phyloP scores from a whole-genome alignment of 2,888 invertebrate species.

The Liposcelis brunnea region DNA sequence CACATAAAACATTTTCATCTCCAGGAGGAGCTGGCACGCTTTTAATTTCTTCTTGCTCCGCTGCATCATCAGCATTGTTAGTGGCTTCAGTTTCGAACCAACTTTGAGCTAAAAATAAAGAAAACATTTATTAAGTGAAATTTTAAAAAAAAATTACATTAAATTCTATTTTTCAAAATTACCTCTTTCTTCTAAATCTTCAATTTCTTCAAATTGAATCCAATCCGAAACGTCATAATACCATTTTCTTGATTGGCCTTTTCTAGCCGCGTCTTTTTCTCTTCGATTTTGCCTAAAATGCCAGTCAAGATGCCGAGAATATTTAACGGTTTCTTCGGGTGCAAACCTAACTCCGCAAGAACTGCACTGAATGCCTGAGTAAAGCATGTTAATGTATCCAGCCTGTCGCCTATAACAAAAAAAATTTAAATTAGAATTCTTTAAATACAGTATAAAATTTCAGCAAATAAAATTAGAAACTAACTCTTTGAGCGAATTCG shows the following conservation, averaged over 20 bases:
- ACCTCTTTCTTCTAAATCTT: slow-evolving; percentile 79
- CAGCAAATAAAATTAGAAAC: slow-evolving; percentile 24
- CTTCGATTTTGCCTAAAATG: slow-evolving; percentile 89
- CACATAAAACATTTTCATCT: slow-evolving; percentile 53
- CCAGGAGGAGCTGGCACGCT: slow-evolving; percentile 52
- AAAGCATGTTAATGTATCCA: slow-evolving; percentile 49
- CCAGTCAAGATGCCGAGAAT: slow-evolving; percentile 95
- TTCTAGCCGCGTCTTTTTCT: slow-evolving; percentile 67
- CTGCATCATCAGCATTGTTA: slow-evolving; percentile 27
- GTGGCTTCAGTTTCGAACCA: slow-evolving; percentile 63
- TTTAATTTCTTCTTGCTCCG: slow-evolving; percentile 41
- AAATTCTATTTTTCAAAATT: slow-evolving; percentile 14
- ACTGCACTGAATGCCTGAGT: slow-evolving; percentile 88
- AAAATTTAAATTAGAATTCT: slow-evolving; percentile 8
- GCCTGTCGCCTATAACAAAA: slow-evolving; percentile 43
- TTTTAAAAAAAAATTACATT: slow-evolving; percentile 6
- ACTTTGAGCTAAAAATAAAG: slow-evolving; percentile 51
- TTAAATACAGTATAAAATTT: slow-evolving; percentile 7
- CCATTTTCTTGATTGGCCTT: slow-evolving; percentile 74
- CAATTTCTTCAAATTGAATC: slow-evolving; percentile 87
- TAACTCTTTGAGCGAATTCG: slow-evolving; percentile 58
- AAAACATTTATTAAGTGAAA: slow-evolving; percentile 8
- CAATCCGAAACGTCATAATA: slow-evolving; percentile 81
- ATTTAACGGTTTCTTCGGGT: slow-evolving; percentile 72
- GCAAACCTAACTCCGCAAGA: slow-evolving; percentile 91